Conservation (phyloP, 1,140 invertebrate species). For the Drosophila santomea region DNA sequence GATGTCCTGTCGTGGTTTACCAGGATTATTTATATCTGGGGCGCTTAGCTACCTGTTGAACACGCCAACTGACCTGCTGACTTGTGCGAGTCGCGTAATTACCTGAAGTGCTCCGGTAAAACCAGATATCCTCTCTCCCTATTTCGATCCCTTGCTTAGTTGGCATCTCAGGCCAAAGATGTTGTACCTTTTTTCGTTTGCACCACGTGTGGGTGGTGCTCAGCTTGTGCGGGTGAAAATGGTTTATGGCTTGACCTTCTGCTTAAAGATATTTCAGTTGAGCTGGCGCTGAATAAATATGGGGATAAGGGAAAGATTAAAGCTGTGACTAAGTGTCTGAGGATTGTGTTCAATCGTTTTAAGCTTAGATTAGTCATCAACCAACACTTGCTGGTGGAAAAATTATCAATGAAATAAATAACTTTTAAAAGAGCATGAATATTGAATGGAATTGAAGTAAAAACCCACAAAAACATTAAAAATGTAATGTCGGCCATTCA, state of each 20-base stretch:
- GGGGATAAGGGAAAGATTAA: slow-evolving; percentile 26
- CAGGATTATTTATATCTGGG: slow-evolving; percentile 76
- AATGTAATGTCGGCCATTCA: too few relatives aligned
- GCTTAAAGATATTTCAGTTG: slow-evolving; percentile 11
- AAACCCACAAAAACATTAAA: too few relatives aligned
- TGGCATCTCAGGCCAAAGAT: slow-evolving; percentile 33
- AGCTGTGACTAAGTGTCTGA: slow-evolving; percentile 34
- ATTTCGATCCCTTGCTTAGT: slow-evolving; percentile 42
- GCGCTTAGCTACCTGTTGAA: slow-evolving; percentile 47
- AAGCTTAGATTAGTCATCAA: slow-evolving; percentile 29
- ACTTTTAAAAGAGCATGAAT: not conserved
- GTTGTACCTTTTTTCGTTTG: not conserved
- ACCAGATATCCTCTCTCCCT: slow-evolving; percentile 9
- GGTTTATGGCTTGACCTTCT: slow-evolving; percentile 62
- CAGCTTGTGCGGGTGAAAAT: slow-evolving; percentile 1
- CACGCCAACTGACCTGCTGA: slow-evolving; percentile 46
- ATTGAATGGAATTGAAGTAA: too few relatives aligned
- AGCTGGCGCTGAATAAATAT: slow-evolving; percentile 27
- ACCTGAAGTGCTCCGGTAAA: slow-evolving; percentile 57
- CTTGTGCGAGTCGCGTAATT: slow-evolving; percentile 63
- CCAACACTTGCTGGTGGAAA: not conserved
- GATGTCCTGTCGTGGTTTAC: slow-evolving; percentile 65
- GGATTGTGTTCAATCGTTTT: slow-evolving; percentile 25
- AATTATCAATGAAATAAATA: slow-evolving; percentile 20
- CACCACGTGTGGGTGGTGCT: slow-evolving; percentile 1